Evolutionary conservation across 2,113 vertebrate species (phyloP).

Genomic region (Oxyruncus cristatus): DNA sequence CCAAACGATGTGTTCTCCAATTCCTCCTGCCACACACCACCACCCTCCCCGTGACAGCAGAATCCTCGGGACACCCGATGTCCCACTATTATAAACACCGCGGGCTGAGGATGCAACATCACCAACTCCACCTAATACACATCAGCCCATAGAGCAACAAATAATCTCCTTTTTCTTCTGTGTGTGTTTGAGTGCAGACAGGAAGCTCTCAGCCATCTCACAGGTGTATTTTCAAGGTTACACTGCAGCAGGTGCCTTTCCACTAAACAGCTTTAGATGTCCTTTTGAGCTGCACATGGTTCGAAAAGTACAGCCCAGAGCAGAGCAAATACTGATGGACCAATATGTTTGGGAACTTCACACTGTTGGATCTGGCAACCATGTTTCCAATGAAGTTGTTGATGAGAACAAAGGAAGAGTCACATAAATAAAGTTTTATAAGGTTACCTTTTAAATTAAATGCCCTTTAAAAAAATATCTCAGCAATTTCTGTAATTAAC

Average conservation of each 20-base stretch:
- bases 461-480: not conserved
- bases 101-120: not conserved
- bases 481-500: not conserved
- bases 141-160: not conserved
- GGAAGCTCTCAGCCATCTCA: not conserved
- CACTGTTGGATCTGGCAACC: not conserved
- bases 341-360: not conserved
- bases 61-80: not conserved
- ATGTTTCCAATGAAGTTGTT: not conserved
- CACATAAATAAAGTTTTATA: not conserved
- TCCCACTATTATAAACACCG: not conserved
- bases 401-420: not conserved
- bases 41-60: not conserved
- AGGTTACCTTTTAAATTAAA: not conserved
- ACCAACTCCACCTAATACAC: not conserved
- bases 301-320: not conserved
- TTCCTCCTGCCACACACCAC: not conserved
- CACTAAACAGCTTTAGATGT: not conserved
- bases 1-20: not conserved
- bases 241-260: not conserved
- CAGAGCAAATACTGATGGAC: not conserved
- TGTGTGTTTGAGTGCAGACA: not conserved
- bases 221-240: not conserved
- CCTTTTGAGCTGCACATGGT: not conserved
- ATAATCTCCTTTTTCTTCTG: not conserved